Conservation (phyloP, 2,888 invertebrate genomes). For the Andricus curvator region DNA sequence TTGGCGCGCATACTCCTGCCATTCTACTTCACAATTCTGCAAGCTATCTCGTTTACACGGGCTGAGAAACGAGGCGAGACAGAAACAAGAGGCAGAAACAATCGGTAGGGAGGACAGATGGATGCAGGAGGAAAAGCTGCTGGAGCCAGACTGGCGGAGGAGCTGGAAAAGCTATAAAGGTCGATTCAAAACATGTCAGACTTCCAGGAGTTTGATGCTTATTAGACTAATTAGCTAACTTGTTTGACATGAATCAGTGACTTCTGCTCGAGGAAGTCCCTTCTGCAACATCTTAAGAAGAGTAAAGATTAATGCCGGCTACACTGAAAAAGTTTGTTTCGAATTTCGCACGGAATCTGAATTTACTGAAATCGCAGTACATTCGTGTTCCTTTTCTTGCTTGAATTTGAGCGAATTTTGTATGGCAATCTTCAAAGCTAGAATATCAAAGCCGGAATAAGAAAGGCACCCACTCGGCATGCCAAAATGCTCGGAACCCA, state of each 20-base stretch:
- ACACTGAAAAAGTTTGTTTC: no score
- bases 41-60: constrained; percentile 27
- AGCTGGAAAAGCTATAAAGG: neutral
- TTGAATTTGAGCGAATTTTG: no score
- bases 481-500: no score
- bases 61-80: constrained; percentile 15
- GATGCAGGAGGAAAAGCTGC: neutral
- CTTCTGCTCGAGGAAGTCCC: neutral
- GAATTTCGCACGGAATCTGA: no score
- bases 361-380: no score
- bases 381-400: no score
- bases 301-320: neutral
- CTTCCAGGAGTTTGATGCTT: neutral
- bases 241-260: neutral
- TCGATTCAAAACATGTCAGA: constrained; percentile 1
- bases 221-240: constrained; percentile 8
- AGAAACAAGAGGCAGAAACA: constrained; percentile 37
- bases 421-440: no score
- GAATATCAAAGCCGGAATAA: no score
- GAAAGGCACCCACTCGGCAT: no score
- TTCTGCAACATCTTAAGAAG: neutral
- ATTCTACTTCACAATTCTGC: constrained; percentile 26
- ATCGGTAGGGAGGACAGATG: constrained; percentile 1
- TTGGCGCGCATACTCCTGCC: constrained; percentile 40
- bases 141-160: constrained; percentile 1